Conservation (phyloP, 2,888 invertebrate species). For the Escarpia spicata region DNA sequence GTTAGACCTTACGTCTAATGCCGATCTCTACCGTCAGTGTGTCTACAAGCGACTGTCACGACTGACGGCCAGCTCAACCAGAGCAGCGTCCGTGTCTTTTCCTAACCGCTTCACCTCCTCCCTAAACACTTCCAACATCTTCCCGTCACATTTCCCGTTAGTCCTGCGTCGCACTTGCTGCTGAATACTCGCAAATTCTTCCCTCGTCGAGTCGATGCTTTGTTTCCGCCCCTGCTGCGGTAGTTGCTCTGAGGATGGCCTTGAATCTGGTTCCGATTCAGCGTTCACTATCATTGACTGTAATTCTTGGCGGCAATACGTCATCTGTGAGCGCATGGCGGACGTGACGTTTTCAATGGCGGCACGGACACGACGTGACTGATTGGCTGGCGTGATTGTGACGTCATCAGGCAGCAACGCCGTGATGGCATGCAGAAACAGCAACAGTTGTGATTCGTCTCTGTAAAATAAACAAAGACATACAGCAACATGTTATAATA, state of each 20-base stretch:
- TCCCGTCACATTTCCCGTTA: background rate
- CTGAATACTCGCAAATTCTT: background rate
- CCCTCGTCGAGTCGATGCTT: background rate
- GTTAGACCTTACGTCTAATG: no score
- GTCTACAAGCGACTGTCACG: background rate
- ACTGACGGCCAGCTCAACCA: background rate
- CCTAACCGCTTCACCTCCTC: background rate
- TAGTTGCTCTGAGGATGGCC: background rate
- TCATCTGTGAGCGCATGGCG: background rate
- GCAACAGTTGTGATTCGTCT: background rate
- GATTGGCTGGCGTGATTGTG: background rate
- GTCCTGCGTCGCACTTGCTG: background rate
- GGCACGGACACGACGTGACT: background rate
- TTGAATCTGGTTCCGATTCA: background rate
- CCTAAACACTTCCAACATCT: background rate
- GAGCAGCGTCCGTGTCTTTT: background rate
- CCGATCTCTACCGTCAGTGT: background rate
- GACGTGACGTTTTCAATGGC: background rate
- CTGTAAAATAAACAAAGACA: background rate
- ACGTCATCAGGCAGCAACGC: background rate
- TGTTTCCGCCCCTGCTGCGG: background rate
- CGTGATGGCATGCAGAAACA: background rate
- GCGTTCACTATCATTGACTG: background rate
- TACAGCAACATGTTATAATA: no score
- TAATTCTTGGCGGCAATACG: background rate